Evolutionary conservation across 92 coral and sea anemone genomes (phyloP), one percentile per base, ranked within the genome.

Genomic region (Umimayanthus kanabou): DNA sequence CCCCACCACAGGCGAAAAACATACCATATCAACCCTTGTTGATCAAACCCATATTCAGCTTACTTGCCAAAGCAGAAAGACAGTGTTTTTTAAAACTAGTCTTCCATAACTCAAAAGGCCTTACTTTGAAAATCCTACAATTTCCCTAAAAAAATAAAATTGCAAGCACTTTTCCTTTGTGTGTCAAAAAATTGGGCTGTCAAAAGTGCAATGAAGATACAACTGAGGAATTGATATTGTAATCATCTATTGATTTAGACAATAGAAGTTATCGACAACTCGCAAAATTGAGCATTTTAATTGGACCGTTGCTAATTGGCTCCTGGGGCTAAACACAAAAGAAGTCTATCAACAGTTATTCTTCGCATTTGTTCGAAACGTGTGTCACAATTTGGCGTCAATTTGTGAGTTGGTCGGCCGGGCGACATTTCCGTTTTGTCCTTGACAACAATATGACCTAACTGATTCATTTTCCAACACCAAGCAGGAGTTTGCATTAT

Each of bases 281-380:
- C 47, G 78, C 65, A 10, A 43, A 55, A 25, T 25, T 9, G 39
- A 43, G 87, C 65, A 22, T 45, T 69, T 50, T 83, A 45, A 83
- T 83, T 83, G 87, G 87, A n/a, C 76, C 43, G 26, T 73, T 33
- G 5, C 39, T 83, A 83, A 83, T 83, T 83, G 78, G 69, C 61
- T 49, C 66, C 77, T 16, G 87, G 22, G 53, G 67, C 50, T 28
- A 28, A 47, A 83, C 53, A 70, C 86, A 82, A 82, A 80, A 25
- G 64, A 69, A n/a, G 28, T 40, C 69, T n/a, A 26, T 53, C 55
- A 83, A 45, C 77, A 29, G 43, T 73, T 33, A 13, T 73, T 73
- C 20, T 15, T 53, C 18, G 58, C 4, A 14, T 53, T 30, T 80
- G 39, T 55, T 30, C 57, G 80, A 43, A 55, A 20, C 22, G 64